Conservation (phyloP, 2,888 invertebrate genomes). For the Colostygia pectinataria region DNA sequence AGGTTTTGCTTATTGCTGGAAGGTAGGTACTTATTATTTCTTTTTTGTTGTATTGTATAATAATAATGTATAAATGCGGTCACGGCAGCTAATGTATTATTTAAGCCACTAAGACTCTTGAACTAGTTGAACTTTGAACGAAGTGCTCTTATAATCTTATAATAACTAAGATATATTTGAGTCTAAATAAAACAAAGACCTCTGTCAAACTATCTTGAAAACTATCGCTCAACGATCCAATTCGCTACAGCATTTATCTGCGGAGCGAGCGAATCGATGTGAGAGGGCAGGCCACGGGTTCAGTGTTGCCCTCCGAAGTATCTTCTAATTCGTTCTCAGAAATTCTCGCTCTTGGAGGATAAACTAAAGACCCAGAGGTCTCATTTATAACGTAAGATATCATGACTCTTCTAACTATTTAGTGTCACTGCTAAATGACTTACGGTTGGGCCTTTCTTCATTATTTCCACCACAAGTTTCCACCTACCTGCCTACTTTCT, state of each 20-base stretch:
- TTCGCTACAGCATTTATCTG: slow-evolving; percentile 31
- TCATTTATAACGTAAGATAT: too few species aligned
- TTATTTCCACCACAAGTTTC: too few species aligned
- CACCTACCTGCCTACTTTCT: too few species aligned
- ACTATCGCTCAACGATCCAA: slow-evolving; percentile 9
- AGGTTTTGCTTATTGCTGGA: background rate
- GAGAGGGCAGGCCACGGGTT: slow-evolving; percentile 39
- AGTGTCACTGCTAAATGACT: too few species aligned
- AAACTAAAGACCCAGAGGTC: background rate
- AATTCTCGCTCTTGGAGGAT: slow-evolving; percentile 45
- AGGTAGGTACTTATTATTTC: background rate
- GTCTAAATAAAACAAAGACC: slow-evolving; percentile 1
- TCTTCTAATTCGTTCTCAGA: slow-evolving; percentile 25
- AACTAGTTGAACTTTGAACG: slow-evolving; percentile 14
- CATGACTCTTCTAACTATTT: too few species aligned
- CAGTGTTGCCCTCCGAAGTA: slow-evolving; percentile 49
- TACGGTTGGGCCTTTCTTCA: too few species aligned
- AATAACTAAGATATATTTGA: background rate
- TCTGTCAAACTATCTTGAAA: slow-evolving; percentile 18
- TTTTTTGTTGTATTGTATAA: too few species aligned
- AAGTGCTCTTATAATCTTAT: slow-evolving; percentile 6
- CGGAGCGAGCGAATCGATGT: slow-evolving; percentile 38
- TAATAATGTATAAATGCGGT: background rate
- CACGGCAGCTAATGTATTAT: background rate
- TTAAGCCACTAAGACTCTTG: slow-evolving; percentile 8